A percentile compares a stretch with the other conserved stretches of the same genome.
These are phyloP conservation scores for Morus bassanus DNA, from an alignment of 2,797 vertebrate genomes.

Conservation along the genomic window DNA sequence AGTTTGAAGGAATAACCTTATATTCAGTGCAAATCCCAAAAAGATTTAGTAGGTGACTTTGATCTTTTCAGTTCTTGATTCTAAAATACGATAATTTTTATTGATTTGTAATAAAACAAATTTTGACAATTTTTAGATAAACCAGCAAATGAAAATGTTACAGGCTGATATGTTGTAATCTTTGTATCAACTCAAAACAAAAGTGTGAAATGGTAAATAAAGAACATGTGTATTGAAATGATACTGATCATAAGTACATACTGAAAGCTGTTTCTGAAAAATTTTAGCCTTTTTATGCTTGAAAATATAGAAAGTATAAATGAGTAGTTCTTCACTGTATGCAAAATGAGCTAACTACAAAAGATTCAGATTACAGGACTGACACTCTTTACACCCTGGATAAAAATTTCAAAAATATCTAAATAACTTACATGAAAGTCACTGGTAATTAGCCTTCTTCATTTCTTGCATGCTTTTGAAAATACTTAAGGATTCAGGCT, in stretches of 20 bases:
- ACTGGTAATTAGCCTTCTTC: slow-evolving; percentile 24
- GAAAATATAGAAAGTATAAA: not conserved
- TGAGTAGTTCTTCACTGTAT: not conserved
- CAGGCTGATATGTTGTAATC: not conserved
- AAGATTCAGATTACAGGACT: not conserved
- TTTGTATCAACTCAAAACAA: not conserved
- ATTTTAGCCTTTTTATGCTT: not conserved
- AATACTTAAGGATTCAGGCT: not conserved
- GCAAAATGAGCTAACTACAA: not conserved
- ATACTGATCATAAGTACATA: not conserved
- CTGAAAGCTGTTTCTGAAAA: not conserved
- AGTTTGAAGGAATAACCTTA: not conserved
- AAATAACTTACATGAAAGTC: not conserved
- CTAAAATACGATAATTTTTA: not conserved
- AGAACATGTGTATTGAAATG: not conserved
- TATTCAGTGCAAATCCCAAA: not conserved
- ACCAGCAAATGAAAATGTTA: not conserved
- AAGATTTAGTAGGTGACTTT: not conserved
- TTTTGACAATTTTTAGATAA: not conserved
- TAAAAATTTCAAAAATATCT: not conserved
- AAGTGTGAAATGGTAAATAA: not conserved
- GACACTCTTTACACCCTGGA: not conserved
- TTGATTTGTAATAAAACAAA: not conserved
- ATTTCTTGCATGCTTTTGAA: slow-evolving; percentile 1
- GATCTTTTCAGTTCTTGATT: not conserved